phyloP scores from a whole-genome alignment of 2,797 vertebrate genomes.

The Eremophila alpestris region DNA sequence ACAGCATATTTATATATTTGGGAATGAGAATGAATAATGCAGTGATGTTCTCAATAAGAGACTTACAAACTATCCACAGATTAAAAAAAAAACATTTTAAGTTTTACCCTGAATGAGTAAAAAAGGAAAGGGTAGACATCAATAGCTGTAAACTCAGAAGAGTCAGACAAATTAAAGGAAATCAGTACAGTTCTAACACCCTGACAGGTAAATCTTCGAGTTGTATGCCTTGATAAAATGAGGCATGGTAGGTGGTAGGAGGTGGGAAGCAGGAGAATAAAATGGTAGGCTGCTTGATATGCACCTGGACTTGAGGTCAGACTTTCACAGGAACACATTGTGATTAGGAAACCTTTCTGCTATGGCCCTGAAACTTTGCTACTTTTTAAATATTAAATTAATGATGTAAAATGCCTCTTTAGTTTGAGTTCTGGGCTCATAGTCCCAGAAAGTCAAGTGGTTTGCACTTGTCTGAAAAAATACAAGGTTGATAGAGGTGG shows the following conservation, averaged over 20 bases:
- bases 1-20: not conserved
- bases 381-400: not conserved
- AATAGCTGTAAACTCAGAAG: not conserved
- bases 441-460: not conserved
- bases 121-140: not conserved
- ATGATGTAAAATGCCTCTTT: not conserved
- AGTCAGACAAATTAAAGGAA: not conserved
- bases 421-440: not conserved
- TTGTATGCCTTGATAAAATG: not conserved
- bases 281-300: not conserved
- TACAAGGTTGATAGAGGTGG: not conserved
- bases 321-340: not conserved
- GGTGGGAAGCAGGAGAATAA: not conserved
- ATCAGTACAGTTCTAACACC: not conserved
- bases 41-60: not conserved
- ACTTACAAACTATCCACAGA: not conserved
- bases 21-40: not conserved
- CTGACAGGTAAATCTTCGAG: not conserved
- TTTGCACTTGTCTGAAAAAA: not conserved
- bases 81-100: not conserved
- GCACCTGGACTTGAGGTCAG: not conserved
- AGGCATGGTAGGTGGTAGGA: not conserved
- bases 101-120: not conserved
- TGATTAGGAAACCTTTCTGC: not conserved
- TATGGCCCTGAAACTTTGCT: not conserved